phyloP scores from a whole-genome alignment of 2,797 vertebrate species.

The Microctenopoma stevenorrisi region DNA sequence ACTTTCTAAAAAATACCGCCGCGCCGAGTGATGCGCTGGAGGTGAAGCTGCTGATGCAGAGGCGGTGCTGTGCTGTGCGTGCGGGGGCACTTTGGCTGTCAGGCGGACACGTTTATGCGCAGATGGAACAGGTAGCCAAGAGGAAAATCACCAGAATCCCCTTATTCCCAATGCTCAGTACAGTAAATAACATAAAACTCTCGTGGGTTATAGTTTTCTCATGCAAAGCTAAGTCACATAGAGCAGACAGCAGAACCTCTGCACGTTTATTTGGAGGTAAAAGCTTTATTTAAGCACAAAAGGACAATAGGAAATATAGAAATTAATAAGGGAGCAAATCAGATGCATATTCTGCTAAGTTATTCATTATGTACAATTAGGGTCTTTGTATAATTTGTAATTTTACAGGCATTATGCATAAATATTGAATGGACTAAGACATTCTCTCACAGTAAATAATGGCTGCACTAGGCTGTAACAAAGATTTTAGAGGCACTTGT shows the following conservation, averaged over 20 bases:
- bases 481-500: too few relatives aligned
- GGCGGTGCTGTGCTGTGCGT: slow-evolving; percentile 42
- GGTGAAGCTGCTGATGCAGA: slow-evolving; percentile 61
- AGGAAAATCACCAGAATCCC: slow-evolving; percentile 31
- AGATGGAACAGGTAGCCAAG: slow-evolving; percentile 56
- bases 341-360: background rate
- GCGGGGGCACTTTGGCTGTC: slow-evolving; percentile 56
- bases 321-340: background rate
- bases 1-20: slow-evolving; percentile 67
- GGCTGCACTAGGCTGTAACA: too few relatives aligned
- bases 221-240: background rate
- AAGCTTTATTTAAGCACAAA: background rate
- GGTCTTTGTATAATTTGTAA: too few relatives aligned
- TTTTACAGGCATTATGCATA: too few relatives aligned
- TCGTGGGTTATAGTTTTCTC: background rate
- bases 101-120: slow-evolving; percentile 29
- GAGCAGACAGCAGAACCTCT: background rate
- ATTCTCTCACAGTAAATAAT: too few relatives aligned
- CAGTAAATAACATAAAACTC: slow-evolving; percentile 21
- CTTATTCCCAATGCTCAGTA: slow-evolving; percentile 36
- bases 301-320: background rate
- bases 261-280: background rate
- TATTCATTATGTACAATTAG: background rate
- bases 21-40: slow-evolving; percentile 64
- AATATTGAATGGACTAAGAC: too few relatives aligned